Conservation (phyloP, 2,113 vertebrate genomes). For the Felis chaus region DNA sequence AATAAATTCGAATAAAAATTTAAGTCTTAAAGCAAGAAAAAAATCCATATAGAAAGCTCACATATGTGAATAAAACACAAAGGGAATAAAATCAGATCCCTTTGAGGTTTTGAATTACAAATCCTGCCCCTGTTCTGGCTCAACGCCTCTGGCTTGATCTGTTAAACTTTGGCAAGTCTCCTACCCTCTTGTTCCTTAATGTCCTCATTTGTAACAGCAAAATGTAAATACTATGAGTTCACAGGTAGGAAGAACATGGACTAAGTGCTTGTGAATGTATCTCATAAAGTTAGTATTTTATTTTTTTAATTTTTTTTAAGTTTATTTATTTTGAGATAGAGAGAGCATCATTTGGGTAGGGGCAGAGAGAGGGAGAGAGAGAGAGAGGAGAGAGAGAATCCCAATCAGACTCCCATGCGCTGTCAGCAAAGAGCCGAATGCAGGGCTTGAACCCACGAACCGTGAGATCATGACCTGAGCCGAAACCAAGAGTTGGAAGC, state of each 20-base stretch:
- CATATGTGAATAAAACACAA: not conserved
- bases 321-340: no score
- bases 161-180: not conserved
- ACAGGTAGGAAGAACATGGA: not conserved
- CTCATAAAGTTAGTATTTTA: not conserved
- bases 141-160: not conserved
- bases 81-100: not conserved
- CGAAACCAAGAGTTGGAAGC: no score
- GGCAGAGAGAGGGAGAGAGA: no score
- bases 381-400: no score
- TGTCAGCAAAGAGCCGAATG: no score
- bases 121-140: not conserved
- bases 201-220: not conserved
- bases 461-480: no score
- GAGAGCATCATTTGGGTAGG: no score
- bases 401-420: no score
- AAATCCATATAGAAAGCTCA: not conserved
- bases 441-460: no score
- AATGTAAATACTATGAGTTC: not conserved
- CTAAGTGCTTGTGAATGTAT: not conserved
- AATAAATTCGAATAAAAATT: constrained; percentile 1
- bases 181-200: not conserved
- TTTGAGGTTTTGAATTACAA: not conserved
- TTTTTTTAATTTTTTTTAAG: not conserved
- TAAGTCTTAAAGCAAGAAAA: not conserved